A percentile compares a stretch with the other conserved stretches of the same genome.
These are phyloP conservation scores for Acanthurus tractus DNA, from an alignment of 2,797 vertebrate genomes.

Conservation along the genomic window DNA sequence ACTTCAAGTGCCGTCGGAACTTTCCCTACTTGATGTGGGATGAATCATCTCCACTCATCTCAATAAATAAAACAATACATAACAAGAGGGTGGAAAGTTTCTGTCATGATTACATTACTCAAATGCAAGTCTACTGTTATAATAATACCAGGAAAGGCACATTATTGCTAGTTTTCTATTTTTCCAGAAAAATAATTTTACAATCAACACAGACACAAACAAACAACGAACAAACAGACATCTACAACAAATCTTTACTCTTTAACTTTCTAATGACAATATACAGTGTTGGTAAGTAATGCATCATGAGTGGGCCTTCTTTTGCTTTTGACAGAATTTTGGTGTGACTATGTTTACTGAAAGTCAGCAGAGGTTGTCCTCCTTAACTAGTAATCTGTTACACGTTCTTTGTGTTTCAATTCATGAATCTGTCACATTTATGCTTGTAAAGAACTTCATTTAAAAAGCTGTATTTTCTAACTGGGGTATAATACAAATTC, in stretches of 20 bases:
- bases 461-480: not conserved
- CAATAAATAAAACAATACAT: not conserved
- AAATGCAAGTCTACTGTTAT: not conserved
- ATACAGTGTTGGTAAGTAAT: not conserved
- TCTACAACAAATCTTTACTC: too few relatives aligned
- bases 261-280: not conserved
- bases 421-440: not conserved
- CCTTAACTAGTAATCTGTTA: not conserved
- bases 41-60: not conserved
- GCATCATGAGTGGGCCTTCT: too few relatives aligned
- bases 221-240: not conserved
- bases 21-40: rapidly evolving
- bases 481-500: not conserved
- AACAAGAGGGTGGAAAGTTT: not conserved
- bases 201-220: not conserved
- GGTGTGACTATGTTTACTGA: not conserved
- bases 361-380: too few relatives aligned
- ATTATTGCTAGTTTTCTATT: not conserved
- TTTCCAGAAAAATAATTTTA: not conserved
- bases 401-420: not conserved
- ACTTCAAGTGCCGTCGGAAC: conserved; percentile 33
- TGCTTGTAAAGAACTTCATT: not conserved
- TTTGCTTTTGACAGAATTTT: too few relatives aligned
- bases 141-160: not conserved
- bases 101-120: not conserved